phyloP scores from a whole-genome alignment of 2,888 invertebrate genomes.

The Pediacus dermestoides region DNA sequence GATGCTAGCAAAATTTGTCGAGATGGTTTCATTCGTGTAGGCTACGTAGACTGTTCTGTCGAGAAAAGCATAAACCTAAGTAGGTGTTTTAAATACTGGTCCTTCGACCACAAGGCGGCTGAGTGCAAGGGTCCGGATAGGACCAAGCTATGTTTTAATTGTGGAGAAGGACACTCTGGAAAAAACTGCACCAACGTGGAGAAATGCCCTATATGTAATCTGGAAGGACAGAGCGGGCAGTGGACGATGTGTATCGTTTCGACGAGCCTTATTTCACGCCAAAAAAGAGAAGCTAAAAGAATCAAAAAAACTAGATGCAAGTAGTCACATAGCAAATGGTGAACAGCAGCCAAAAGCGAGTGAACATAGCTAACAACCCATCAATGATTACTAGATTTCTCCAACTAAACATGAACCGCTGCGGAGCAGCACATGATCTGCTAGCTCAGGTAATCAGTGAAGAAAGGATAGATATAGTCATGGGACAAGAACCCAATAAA shows the following conservation, averaged over 20 bases:
- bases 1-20: not conserved
- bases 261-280: not conserved
- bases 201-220: not conserved
- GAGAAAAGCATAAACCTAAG: not conserved
- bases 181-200: not conserved
- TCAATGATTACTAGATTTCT: too few species aligned
- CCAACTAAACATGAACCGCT: slow-evolving; percentile 18
- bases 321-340: too few species aligned
- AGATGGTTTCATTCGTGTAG: slow-evolving; percentile 1
- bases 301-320: not conserved
- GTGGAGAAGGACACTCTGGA: not conserved
- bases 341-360: not conserved
- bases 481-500: slow-evolving; percentile 19
- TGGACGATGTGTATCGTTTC: not conserved
- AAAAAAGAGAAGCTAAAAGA: not conserved
- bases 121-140: slow-evolving; percentile 6
- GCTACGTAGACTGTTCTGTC: not conserved
- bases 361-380: too few species aligned
- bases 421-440: slow-evolving; percentile 13
- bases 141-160: not conserved
- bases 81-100: slow-evolving; percentile 5
- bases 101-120: slow-evolving; percentile 1
- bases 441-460: slow-evolving; percentile 8
- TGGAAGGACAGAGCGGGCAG: not conserved
- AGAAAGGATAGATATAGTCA: slow-evolving; percentile 12